A percentile compares a stretch with the other conserved stretches of the same genome.
These are phyloP conservation scores for Willowsia nigromaculata DNA, from an alignment of 2,888 invertebrate species.

Conservation along the genomic window DNA sequence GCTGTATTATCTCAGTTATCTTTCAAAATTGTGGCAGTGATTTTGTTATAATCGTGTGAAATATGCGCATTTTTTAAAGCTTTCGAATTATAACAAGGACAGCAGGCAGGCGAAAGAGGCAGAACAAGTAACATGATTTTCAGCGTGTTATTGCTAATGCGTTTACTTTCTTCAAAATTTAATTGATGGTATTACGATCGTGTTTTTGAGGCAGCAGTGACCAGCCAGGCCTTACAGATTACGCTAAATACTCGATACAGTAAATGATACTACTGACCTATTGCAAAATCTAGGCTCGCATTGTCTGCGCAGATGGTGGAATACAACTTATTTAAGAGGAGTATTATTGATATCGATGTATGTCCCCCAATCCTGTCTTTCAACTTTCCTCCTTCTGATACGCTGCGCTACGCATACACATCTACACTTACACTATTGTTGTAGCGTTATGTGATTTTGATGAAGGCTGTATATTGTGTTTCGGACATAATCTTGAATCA, in stretches of 20 bases:
- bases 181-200: slow-evolving; percentile 6
- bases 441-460: slow-evolving; percentile 28
- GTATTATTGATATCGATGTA: not conserved
- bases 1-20: not conserved
- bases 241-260: slow-evolving; percentile 1
- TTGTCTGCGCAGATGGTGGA: not conserved
- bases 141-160: not conserved
- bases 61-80: not conserved
- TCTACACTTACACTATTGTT: not conserved
- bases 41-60: not conserved
- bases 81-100: slow-evolving; percentile 7
- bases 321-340: not conserved
- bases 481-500: slow-evolving; percentile 42
- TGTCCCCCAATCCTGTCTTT: slow-evolving; percentile 50
- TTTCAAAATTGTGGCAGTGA: not conserved
- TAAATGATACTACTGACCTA: slow-evolving; percentile 46
- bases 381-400: slow-evolving; percentile 12
- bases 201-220: slow-evolving; percentile 3
- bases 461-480: slow-evolving; percentile 34
- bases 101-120: not conserved
- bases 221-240: slow-evolving; percentile 19
- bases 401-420: not conserved
- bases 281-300: slow-evolving; percentile 48
- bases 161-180: slow-evolving; percentile 29
- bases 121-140: not conserved